phyloP scores from a whole-genome alignment of 2,113 vertebrate species.

The Hyla sarda region DNA sequence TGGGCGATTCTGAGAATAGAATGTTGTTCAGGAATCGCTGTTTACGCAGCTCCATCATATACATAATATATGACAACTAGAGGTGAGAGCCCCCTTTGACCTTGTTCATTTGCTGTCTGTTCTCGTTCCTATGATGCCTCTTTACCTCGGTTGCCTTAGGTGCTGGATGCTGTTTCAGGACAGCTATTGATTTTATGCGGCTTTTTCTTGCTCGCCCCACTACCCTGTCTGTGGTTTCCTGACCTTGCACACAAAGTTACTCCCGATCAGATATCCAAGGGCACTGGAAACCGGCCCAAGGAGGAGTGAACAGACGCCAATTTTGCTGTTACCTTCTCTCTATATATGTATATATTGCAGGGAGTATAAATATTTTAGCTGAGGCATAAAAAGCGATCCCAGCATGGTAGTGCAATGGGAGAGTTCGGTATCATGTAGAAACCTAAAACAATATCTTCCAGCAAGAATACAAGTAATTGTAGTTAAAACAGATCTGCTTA shows the following conservation, averaged over 20 bases:
- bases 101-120: background rate
- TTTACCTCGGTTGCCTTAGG: background rate
- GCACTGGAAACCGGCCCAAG: conserved; percentile 17
- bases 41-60: background rate
- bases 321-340: conserved; percentile 20
- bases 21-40: no score
- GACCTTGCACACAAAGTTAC: conserved; percentile 30
- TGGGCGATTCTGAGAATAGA: no score
- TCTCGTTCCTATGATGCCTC: background rate
- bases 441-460: background rate
- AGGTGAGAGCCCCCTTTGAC: background rate
- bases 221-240: conserved; percentile 32
- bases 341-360: conserved; percentile 20
- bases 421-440: background rate
- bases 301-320: background rate
- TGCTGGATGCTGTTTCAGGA: background rate
- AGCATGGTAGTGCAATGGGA: background rate
- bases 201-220: background rate
- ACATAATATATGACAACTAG: background rate
- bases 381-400: conserved; percentile 9
- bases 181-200: conserved; percentile 47
- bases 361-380: background rate
- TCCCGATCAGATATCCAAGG: conserved; percentile 41
- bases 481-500: background rate
- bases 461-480: background rate